phyloP scores from a whole-genome alignment of 2,797 vertebrate species.

The Pipistrellus kuhlii region DNA sequence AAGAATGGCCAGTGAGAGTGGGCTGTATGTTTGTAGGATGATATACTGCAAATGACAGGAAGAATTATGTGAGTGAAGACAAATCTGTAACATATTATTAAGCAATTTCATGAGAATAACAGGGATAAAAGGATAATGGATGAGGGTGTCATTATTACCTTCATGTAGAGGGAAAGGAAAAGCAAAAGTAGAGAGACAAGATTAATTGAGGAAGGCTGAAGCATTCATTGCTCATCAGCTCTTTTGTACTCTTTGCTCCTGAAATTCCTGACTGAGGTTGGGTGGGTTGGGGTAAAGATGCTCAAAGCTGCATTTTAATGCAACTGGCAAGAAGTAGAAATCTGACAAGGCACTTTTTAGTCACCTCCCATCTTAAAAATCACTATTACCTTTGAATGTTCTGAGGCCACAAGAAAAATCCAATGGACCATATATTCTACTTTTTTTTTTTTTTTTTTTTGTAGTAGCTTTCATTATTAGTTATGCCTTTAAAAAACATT shows the following conservation, averaged over 20 bases:
- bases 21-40: slow-evolving; percentile 96
- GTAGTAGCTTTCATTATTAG: slow-evolving; percentile 66
- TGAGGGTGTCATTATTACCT: slow-evolving; percentile 97
- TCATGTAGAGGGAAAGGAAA: slow-evolving; percentile 93
- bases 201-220: slow-evolving; percentile 97
- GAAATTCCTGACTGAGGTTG: slow-evolving; percentile 86
- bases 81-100: slow-evolving; percentile 99
- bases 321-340: slow-evolving; percentile 83
- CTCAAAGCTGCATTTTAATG: slow-evolving; percentile 88
- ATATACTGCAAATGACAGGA: slow-evolving; percentile 97
- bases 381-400: slow-evolving; percentile 73
- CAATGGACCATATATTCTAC: slow-evolving; percentile 33
- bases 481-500: slow-evolving; percentile 73
- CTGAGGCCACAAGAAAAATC: slow-evolving; percentile 70
- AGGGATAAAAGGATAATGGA: slow-evolving; percentile 99
- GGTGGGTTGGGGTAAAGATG: slow-evolving; percentile 66
- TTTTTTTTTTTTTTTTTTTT: neutral
- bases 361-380: slow-evolving; percentile 82
- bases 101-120: slow-evolving; percentile 97
- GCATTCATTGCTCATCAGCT: slow-evolving; percentile 92
- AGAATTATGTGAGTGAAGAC: slow-evolving; percentile 97
- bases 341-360: slow-evolving; percentile 88
- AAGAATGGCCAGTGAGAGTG: slow-evolving; percentile 93
- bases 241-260: slow-evolving; percentile 89
- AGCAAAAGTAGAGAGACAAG: slow-evolving; percentile 98